Evolutionary conservation across 2,113 vertebrate genomes (phyloP).

Genomic region (Vimba vimba): DNA sequence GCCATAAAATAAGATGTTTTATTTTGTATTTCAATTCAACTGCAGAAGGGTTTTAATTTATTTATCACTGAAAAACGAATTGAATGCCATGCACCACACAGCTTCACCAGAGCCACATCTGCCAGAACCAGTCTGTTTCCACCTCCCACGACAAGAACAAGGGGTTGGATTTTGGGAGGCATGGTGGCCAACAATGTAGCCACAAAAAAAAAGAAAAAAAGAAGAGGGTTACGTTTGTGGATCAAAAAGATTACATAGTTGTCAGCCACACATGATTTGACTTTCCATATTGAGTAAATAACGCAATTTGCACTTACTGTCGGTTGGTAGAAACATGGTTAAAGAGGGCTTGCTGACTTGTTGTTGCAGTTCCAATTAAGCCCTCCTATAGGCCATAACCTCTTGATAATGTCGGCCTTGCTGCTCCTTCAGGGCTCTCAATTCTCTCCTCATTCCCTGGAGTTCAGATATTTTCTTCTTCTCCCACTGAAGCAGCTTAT

Average conservation of each 20-base stretch:
- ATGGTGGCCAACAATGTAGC: not conserved
- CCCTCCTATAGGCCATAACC: not conserved
- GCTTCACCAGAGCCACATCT: not conserved
- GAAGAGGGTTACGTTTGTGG: not conserved
- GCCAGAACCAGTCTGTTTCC: not conserved
- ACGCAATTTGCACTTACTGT: not conserved
- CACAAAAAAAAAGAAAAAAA: not conserved
- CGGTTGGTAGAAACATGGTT: not conserved
- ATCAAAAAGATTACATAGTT: not conserved
- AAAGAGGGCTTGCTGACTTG: slow-evolving; percentile 4
- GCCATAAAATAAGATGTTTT: not conserved
- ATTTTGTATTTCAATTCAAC: not conserved
- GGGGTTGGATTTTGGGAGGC: not conserved
- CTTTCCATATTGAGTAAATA: not conserved
- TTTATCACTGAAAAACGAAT: not conserved
- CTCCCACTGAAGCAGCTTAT: not conserved
- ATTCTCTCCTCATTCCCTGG: too few relatives aligned
- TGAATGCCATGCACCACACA: not conserved
- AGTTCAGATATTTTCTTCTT: not conserved
- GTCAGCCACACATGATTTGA: not conserved
- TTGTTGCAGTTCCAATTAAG: not conserved
- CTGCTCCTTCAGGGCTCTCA: not conserved
- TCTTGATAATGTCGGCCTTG: not conserved
- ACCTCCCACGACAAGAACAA: not conserved
- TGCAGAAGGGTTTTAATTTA: not conserved